A percentile compares a stretch with the other conserved stretches of the same genome.
Conservation (phyloP, 2,797 vertebrate genomes). For the Enteromius afrohamiltoni region DNA sequence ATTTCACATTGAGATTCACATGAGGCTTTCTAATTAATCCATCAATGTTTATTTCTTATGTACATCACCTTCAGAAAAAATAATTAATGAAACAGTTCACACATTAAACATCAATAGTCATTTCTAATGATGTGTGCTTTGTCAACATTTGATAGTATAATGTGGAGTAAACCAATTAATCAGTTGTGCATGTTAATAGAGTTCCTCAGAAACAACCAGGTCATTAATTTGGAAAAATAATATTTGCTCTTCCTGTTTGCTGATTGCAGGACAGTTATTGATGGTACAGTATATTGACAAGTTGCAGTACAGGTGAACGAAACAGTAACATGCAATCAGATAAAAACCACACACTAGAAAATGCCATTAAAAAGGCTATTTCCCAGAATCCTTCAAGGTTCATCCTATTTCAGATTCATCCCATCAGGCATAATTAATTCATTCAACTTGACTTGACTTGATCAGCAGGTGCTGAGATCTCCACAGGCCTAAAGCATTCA, state of each 20-base stretch:
- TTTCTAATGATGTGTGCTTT: not conserved
- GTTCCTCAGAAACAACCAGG: not conserved
- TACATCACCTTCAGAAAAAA: not conserved
- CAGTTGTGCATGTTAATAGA: not conserved
- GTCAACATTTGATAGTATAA: not conserved
- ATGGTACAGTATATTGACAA: not conserved
- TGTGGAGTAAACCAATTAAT: not conserved
- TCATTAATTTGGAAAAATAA: not conserved
- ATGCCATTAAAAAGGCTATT: not conserved
- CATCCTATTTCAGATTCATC: not conserved
- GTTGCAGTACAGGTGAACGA: not conserved
- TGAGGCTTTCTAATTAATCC: not conserved
- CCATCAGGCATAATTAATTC: not conserved
- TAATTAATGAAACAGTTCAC: not conserved
- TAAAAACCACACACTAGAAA: not conserved
- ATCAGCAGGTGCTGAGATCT: not conserved
- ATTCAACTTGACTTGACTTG: conserved; percentile 10
- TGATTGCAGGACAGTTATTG: not conserved
- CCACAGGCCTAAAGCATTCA: conserved; percentile 12
- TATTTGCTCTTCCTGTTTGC: not conserved
- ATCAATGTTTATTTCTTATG: accelerated
- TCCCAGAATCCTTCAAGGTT: not conserved
- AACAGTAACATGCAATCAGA: not conserved
- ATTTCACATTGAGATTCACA: not conserved
- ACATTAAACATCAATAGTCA: not conserved